Percentiles rank a stretch among this genome's conserved stretches.
phyloP scores from a whole-genome alignment of 2,113 vertebrate species.

The Nothocercus nigrocapillus region DNA sequence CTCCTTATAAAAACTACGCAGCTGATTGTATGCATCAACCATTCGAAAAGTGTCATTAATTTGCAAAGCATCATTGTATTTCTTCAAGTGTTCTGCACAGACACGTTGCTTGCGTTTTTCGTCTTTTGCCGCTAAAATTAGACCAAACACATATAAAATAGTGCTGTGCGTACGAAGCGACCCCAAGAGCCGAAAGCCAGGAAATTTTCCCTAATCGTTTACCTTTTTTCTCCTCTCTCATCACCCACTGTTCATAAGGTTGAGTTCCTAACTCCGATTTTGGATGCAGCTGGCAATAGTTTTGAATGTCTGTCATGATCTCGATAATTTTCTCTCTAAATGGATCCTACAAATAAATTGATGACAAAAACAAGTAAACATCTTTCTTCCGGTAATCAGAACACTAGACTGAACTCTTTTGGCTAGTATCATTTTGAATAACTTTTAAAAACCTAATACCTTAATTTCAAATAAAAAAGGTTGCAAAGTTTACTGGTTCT shows the following conservation, averaged over 20 bases:
- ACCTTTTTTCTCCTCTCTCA: conserved; percentile 88
- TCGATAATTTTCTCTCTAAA: conserved; percentile 89
- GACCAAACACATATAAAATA: neutral
- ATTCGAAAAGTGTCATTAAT: conserved; percentile 93
- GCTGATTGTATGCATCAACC: conserved; percentile 87
- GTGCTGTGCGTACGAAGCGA: neutral
- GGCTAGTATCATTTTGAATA: neutral
- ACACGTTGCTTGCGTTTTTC: conserved; percentile 85
- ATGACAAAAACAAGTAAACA: neutral
- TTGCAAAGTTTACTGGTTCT: neutral
- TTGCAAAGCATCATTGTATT: conserved; percentile 91
- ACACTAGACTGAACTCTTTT: neutral
- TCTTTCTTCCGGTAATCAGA: neutral
- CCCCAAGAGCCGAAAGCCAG: neutral
- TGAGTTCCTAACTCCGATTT: conserved; percentile 89
- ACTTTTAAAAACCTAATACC: neutral
- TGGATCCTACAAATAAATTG: conserved; percentile 85
- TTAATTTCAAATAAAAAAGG: neutral
- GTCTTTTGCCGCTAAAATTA: conserved; percentile 85
- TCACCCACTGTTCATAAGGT: conserved; percentile 92
- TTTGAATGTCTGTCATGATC: conserved; percentile 90
- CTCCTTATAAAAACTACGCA: conserved; percentile 85
- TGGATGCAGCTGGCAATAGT: conserved; percentile 80
- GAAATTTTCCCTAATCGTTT: neutral
- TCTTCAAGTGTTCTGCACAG: conserved; percentile 90